Conservation (phyloP, 2,888 invertebrate species). For the Oxystoma pomonae region DNA sequence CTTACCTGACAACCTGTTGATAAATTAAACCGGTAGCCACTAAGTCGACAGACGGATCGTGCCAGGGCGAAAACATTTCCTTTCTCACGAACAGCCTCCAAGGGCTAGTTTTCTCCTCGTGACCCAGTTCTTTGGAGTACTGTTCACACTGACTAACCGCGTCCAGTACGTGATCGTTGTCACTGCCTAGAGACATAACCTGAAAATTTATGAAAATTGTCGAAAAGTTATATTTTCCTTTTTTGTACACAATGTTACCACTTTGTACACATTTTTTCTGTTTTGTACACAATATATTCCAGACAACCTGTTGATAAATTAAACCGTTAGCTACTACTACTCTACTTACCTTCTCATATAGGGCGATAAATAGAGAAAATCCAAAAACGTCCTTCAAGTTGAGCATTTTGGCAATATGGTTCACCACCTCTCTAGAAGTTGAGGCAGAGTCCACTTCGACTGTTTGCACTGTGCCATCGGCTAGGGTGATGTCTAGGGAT, state of each 20-base stretch:
- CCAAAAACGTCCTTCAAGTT: slow-evolving; percentile 80
- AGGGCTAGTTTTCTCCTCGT: slow-evolving; percentile 76
- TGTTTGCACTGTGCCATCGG: slow-evolving; percentile 81
- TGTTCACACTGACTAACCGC: slow-evolving; percentile 96
- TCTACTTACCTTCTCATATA: slow-evolving; percentile 78
- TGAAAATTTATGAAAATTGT: too few species aligned
- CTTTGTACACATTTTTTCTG: too few species aligned
- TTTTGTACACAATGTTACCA: too few species aligned
- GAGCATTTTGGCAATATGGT: slow-evolving; percentile 73
- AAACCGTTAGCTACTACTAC: too few species aligned
- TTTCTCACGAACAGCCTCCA: slow-evolving; percentile 86
- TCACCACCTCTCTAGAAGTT: slow-evolving; percentile 83
- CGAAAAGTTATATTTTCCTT: too few species aligned
- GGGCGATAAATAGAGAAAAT: slow-evolving; percentile 85
- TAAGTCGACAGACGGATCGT: slow-evolving; percentile 76
- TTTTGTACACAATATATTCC: too few species aligned
- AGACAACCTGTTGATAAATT: too few species aligned
- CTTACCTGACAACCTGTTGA: slow-evolving; percentile 59
- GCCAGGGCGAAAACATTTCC: slow-evolving; percentile 93
- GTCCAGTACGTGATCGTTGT: slow-evolving; percentile 90
- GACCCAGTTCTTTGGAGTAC: slow-evolving; percentile 86
- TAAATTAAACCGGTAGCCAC: slow-evolving; percentile 87
- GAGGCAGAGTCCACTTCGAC: slow-evolving; percentile 87
- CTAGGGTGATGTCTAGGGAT: slow-evolving; percentile 75
- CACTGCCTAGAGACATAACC: slow-evolving; percentile 79